Evolutionary conservation across 2,113 vertebrate genomes (phyloP).

Genomic region (Neodon shergylaensis): DNA sequence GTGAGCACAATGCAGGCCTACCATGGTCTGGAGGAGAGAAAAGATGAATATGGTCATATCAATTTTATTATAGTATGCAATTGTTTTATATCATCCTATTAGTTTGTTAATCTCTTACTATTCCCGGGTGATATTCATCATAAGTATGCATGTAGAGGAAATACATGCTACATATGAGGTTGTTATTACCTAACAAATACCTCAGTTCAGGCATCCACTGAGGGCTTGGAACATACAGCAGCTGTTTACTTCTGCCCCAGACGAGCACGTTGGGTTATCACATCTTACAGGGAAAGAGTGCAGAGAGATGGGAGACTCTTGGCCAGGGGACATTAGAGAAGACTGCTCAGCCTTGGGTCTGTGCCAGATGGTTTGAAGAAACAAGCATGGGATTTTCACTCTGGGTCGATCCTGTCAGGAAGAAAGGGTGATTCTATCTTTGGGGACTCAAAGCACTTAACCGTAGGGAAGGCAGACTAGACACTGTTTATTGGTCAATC

Average conservation of each 20-base stretch:
- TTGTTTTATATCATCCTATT: background rate
- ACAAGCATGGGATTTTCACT: background rate
- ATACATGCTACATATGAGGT: background rate
- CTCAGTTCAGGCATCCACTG: background rate
- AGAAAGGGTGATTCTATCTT: background rate
- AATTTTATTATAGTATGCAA: background rate
- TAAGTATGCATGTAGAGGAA: background rate
- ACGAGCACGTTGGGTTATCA: background rate
- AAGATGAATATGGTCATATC: background rate
- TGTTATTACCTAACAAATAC: too few relatives aligned
- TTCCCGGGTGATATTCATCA: background rate
- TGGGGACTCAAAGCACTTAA: too few relatives aligned
- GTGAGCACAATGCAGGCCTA: background rate
- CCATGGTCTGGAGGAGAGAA: background rate
- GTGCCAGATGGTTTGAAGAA: too few relatives aligned
- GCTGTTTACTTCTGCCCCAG: background rate
- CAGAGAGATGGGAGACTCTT: background rate
- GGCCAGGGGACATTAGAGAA: background rate
- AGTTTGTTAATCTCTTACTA: background rate
- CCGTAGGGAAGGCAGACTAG: background rate
- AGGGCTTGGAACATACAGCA: background rate
- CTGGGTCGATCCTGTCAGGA: background rate
- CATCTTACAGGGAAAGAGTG: background rate
- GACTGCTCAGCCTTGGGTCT: background rate
- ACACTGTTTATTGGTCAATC: background rate